phyloP scores from a whole-genome alignment of 1,140 invertebrate genomes.

The Leptinotarsa texana region DNA sequence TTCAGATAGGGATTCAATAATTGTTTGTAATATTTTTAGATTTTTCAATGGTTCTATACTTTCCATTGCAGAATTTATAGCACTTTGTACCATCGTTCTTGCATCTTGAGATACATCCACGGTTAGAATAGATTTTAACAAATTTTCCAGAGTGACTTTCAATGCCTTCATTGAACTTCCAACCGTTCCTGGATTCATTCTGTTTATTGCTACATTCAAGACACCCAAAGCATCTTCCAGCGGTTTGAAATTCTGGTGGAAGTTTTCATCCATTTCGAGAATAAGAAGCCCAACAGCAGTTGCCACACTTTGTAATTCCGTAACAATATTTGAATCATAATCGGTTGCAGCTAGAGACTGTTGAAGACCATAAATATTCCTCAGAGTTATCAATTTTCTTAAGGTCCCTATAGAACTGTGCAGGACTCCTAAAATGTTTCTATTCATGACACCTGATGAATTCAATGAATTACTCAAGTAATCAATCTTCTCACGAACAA shows the following conservation, averaged over 20 bases:
- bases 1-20: no score
- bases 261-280: background rate
- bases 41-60: no score
- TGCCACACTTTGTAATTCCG: background rate
- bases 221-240: slow-evolving; percentile 12
- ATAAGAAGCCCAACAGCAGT: background rate
- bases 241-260: background rate
- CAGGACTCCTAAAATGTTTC: background rate
- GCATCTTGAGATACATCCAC: background rate
- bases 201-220: slow-evolving; percentile 6
- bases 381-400: background rate
- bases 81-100: background rate
- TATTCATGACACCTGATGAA: background rate
- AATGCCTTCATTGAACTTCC: background rate
- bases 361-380: background rate
- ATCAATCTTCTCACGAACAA: background rate
- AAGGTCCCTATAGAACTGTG: background rate
- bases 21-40: no score
- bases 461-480: background rate
- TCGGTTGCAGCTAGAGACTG: background rate
- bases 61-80: background rate
- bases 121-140: background rate
- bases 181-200: background rate
- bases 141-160: background rate
- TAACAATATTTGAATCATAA: background rate